A percentile compares a stretch with the other conserved stretches of the same genome.
phyloP scores from a whole-genome alignment of 1,140 invertebrate genomes.

The Pristionchus pacificus region DNA sequence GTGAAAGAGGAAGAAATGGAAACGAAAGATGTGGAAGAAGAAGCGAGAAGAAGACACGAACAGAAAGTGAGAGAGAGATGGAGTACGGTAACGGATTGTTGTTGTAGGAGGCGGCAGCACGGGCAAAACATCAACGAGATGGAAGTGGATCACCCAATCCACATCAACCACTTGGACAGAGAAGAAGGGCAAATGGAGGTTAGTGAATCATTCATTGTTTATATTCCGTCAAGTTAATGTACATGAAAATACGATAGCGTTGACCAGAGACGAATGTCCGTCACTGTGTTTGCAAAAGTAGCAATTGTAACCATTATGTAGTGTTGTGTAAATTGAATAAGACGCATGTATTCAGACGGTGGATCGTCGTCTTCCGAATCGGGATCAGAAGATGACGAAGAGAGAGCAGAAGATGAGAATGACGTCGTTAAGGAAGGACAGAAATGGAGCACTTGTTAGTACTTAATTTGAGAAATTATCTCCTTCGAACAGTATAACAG shows the following conservation, averaged over 20 bases:
- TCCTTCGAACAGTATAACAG: too few relatives aligned
- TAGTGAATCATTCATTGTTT: too few relatives aligned
- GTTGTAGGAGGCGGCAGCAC: slow-evolving; percentile 31
- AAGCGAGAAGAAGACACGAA: slow-evolving; percentile 15
- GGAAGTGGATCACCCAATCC: slow-evolving; percentile 39
- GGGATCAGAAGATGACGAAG: slow-evolving; percentile 3
- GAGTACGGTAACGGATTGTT: not conserved
- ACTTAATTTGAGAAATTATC: too few relatives aligned
- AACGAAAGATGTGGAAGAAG: slow-evolving; percentile 20
- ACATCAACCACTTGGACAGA: slow-evolving; percentile 33
- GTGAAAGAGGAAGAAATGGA: slow-evolving; percentile 62
- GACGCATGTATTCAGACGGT: too few relatives aligned
- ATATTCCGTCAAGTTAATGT: too few relatives aligned
- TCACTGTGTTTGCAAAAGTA: too few relatives aligned
- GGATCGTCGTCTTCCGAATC: too few relatives aligned
- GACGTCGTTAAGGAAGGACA: not conserved
- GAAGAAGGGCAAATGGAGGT: slow-evolving; percentile 6
- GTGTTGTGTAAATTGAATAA: too few relatives aligned
- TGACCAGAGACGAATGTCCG: too few relatives aligned
- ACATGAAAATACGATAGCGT: too few relatives aligned
- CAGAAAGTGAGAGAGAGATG: not conserved
- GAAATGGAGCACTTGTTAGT: not conserved
- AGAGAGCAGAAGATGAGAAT: not conserved
- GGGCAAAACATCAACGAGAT: slow-evolving; percentile 21
- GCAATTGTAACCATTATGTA: too few relatives aligned